Evolutionary conservation across 2,888 invertebrate genomes (phyloP).

Genomic region (Archaeoteleia sp.): DNA sequence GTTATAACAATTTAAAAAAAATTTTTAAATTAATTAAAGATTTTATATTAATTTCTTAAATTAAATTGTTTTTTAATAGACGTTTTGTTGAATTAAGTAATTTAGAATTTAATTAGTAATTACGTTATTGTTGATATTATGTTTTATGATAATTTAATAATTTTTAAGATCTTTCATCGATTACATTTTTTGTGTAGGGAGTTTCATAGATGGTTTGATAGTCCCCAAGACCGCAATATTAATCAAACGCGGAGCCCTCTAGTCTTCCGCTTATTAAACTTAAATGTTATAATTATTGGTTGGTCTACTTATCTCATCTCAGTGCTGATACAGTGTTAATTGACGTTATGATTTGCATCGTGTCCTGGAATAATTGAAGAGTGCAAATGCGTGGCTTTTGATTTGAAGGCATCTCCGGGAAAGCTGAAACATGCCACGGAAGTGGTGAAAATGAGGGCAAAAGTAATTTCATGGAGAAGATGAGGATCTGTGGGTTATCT

Average conservation of each 20-base stretch:
- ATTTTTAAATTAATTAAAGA: too few species aligned
- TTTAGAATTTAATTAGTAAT: too few species aligned
- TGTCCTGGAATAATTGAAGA: slow-evolving; percentile 47
- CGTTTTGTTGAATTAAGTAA: too few species aligned
- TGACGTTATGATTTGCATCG: slow-evolving; percentile 36
- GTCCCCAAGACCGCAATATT: not conserved
- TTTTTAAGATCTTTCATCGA: too few species aligned
- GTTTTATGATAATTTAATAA: too few species aligned
- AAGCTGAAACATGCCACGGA: slow-evolving; percentile 18
- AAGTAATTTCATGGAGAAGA: not conserved
- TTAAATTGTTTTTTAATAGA: too few species aligned
- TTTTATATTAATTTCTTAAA: too few species aligned
- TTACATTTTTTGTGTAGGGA: not conserved
- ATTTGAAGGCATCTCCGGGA: slow-evolving; percentile 34
- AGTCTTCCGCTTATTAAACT: slow-evolving; percentile 59
- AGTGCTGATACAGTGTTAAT: slow-evolving; percentile 47
- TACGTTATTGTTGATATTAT: too few species aligned
- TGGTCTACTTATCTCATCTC: slow-evolving; percentile 49
- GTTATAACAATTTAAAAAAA: too few species aligned
- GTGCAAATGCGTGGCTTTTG: slow-evolving; percentile 26
- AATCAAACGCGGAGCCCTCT: slow-evolving; percentile 62
- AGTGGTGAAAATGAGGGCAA: slow-evolving; percentile 34
- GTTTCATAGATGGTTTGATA: not conserved
- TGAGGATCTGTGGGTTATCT: not conserved
- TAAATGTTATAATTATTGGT: slow-evolving; percentile 50